phyloP scores from a whole-genome alignment of 2,888 invertebrate species.

The Chironomus riparius region DNA sequence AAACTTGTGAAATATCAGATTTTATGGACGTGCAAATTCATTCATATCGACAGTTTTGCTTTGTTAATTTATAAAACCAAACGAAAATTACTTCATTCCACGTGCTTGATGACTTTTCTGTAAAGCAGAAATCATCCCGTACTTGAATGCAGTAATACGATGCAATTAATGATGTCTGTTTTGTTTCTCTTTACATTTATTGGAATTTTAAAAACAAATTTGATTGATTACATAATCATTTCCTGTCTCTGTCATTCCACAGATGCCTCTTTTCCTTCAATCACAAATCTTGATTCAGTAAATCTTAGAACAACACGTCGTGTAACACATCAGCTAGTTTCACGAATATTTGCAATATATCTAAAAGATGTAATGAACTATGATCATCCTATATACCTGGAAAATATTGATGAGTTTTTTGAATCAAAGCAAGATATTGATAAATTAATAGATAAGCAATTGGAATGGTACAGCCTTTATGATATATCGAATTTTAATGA shows the following conservation, averaged over 20 bases:
- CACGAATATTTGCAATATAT: slow-evolving; percentile 51
- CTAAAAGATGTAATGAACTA: slow-evolving; percentile 46
- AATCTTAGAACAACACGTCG: slow-evolving; percentile 48
- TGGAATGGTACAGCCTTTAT: not conserved
- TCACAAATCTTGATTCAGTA: slow-evolving; percentile 29
- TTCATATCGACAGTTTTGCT: too few species aligned
- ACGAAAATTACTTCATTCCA: too few species aligned
- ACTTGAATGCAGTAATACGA: too few species aligned
- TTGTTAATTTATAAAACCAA: too few species aligned
- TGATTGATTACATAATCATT: too few species aligned
- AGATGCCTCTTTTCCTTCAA: slow-evolving; percentile 15
- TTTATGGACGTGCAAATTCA: too few species aligned
- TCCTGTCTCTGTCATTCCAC: not conserved
- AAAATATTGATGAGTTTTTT: not conserved
- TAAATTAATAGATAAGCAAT: not conserved
- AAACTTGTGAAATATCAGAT: too few species aligned
- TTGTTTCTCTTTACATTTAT: too few species aligned
- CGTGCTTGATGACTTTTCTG: too few species aligned
- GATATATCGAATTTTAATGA: not conserved
- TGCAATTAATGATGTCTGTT: too few species aligned
- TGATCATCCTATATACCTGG: slow-evolving; percentile 31
- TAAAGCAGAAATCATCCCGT: too few species aligned
- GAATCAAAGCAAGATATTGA: slow-evolving; percentile 25
- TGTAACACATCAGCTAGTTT: slow-evolving; percentile 48
- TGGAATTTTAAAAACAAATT: too few species aligned